These are phyloP conservation scores for Eueremaeus valkanovi DNA, from an alignment of 2,888 invertebrate genomes.

Conservation along the genomic window DNA sequence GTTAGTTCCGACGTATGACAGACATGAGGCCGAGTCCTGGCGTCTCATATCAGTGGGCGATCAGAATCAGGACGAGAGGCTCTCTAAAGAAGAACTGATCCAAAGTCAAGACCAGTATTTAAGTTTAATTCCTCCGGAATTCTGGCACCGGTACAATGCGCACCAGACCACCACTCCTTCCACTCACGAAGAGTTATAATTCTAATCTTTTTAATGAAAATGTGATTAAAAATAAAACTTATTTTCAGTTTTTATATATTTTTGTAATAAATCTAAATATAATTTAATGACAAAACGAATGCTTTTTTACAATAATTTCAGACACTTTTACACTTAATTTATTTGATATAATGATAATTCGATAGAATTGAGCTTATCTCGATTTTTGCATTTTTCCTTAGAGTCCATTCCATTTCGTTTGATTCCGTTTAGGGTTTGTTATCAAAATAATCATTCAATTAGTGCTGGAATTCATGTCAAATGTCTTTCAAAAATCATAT, in stretches of 20 bases:
- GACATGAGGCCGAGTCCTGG: slow-evolving; percentile 57
- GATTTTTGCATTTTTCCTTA: too few species aligned
- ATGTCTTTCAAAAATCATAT: too few species aligned
- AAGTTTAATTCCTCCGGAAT: slow-evolving; percentile 46
- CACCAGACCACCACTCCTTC: slow-evolving; percentile 38
- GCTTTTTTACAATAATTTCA: too few species aligned
- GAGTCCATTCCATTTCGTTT: too few species aligned
- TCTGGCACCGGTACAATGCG: slow-evolving; percentile 44
- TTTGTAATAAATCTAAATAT: background rate
- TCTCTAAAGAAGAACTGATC: slow-evolving; percentile 45
- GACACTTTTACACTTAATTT: too few species aligned
- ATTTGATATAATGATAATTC: too few species aligned
- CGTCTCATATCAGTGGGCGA: slow-evolving; percentile 57
- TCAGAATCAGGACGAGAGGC: slow-evolving; percentile 50
- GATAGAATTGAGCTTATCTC: too few species aligned
- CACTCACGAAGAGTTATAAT: slow-evolving; percentile 45
- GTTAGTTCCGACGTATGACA: slow-evolving; percentile 59
- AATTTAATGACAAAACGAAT: too few species aligned
- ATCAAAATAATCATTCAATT: too few species aligned
- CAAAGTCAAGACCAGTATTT: slow-evolving; percentile 46
- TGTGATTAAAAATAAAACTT: background rate
- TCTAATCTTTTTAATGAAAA: slow-evolving; percentile 35
- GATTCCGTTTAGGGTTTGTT: too few species aligned
- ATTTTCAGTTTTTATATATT: background rate
- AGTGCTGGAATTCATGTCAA: too few species aligned